Evolutionary conservation across 2,113 vertebrate species (phyloP).

Genomic region (Typhlomys cinereus): DNA sequence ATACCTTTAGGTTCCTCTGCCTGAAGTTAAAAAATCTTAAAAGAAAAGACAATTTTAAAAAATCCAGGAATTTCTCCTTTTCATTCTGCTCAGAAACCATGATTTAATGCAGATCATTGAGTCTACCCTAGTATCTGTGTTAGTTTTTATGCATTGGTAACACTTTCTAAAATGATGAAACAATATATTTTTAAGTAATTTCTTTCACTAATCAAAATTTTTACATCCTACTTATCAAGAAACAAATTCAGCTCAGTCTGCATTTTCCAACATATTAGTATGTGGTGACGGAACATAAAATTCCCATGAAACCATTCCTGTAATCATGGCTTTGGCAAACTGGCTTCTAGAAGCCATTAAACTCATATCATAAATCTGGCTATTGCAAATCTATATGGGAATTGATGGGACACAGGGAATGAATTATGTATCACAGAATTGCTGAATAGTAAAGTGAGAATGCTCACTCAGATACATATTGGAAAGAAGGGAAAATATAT

Average conservation of each 20-base stretch:
- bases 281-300: slow-evolving; percentile 46
- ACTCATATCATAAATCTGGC: slow-evolving; percentile 62
- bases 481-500: slow-evolving; percentile 56
- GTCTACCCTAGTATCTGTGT: not conserved
- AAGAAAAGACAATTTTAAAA: not conserved
- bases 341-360: slow-evolving; percentile 71
- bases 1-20: not conserved
- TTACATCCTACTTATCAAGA: not conserved
- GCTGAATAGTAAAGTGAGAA: slow-evolving; percentile 69
- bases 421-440: slow-evolving; percentile 68
- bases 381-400: slow-evolving; percentile 53
- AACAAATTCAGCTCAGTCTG: not conserved
- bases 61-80: not conserved
- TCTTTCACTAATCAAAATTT: not conserved
- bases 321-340: slow-evolving; percentile 63
- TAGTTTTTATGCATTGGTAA: not conserved
- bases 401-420: slow-evolving; percentile 60
- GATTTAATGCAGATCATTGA: not conserved
- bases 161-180: not conserved
- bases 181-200: not conserved
- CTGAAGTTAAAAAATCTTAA: not conserved
- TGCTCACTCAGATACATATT: slow-evolving; percentile 22
- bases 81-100: not conserved
- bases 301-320: slow-evolving; percentile 46
- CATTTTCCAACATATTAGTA: slow-evolving; percentile 51